phyloP scores from a whole-genome alignment of 2,888 invertebrate species.

The Scaptomyza caliginosa region DNA sequence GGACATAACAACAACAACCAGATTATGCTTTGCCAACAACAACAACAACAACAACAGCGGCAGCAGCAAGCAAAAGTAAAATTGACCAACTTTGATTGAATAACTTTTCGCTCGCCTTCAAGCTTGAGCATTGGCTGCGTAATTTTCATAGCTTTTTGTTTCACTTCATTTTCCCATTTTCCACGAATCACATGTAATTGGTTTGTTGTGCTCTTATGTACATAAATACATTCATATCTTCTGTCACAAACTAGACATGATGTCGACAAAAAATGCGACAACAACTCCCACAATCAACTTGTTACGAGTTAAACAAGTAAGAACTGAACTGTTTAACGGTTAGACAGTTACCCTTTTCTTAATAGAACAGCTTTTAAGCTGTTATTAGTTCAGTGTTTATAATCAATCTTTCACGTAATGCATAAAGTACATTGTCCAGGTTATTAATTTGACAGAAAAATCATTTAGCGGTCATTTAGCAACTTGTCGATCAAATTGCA shows the following conservation, averaged over 20 bases:
- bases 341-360: neutral
- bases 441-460: neutral
- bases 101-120: conserved; percentile 52
- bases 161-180: conserved; percentile 3
- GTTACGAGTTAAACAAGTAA: neutral
- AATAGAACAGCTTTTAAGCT: too few relatives aligned
- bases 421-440: neutral
- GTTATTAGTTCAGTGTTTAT: neutral
- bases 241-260: too few relatives aligned
- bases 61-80: conserved; percentile 5
- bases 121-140: conserved; percentile 24
- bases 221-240: neutral
- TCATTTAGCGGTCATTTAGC: neutral
- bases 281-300: neutral
- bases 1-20: conserved; percentile 36
- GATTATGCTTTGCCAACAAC: conserved; percentile 32
- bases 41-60: conserved; percentile 10
- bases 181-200: neutral
- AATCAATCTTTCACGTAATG: too few relatives aligned
- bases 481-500: neutral
- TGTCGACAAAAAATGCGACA: too few relatives aligned
- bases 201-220: neutral
- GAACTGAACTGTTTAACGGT: neutral
- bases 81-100: conserved; percentile 75
- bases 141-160: conserved; percentile 32